phyloP scores from a whole-genome alignment of 2,113 vertebrate species.

The Microcebus griseorufus region DNA sequence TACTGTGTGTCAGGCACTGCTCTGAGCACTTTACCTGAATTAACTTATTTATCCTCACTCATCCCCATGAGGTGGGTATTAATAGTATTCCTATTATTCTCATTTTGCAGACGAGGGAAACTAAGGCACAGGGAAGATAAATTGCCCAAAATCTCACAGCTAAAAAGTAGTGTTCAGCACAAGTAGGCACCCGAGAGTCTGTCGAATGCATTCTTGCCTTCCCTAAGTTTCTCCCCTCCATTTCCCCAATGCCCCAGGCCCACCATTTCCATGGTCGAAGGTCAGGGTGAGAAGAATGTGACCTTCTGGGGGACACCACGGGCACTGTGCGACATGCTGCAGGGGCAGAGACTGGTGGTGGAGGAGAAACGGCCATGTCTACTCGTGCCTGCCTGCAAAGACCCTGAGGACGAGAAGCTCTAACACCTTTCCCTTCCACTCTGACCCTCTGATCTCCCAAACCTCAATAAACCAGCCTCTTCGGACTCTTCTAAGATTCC shows the following conservation, averaged over 20 bases:
- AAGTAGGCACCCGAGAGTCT: neutral
- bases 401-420: slow-evolving; percentile 44
- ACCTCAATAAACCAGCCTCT: slow-evolving; percentile 69
- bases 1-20: neutral
- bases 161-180: neutral
- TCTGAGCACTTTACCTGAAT: slow-evolving; percentile 38
- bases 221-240: slow-evolving; percentile 35
- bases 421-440: slow-evolving; percentile 21
- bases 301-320: slow-evolving; percentile 76
- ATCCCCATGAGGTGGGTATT: neutral
- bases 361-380: slow-evolving; percentile 73
- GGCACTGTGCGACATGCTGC: slow-evolving; percentile 39
- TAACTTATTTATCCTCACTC: neutral
- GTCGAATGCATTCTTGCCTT: slow-evolving; percentile 48
- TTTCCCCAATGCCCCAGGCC: slow-evolving; percentile 43
- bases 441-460: neutral
- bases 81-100: neutral
- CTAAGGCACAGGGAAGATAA: neutral
- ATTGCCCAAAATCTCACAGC: neutral
- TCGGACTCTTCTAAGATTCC: neutral
- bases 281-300: slow-evolving; percentile 63
- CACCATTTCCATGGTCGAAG: slow-evolving; percentile 67
- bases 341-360: slow-evolving; percentile 61
- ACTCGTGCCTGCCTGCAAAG: slow-evolving; percentile 72
- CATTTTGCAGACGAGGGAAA: slow-evolving; percentile 32